Evolutionary conservation across 2,888 invertebrate species (phyloP).

Genomic region (Eristalis arbustorum): DNA sequence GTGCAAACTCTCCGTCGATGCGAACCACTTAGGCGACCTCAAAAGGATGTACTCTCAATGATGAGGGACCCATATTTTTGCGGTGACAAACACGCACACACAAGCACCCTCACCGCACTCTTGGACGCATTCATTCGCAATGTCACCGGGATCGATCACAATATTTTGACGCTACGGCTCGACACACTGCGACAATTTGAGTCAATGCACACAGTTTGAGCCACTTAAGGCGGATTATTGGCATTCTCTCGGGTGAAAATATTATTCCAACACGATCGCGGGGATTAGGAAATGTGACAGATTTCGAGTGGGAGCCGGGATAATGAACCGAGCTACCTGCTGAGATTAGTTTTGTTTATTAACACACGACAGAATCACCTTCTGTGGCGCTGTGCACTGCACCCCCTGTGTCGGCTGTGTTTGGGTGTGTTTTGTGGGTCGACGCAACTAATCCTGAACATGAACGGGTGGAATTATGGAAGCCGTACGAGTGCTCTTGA

Average conservation of each 20-base stretch:
- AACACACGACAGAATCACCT: conserved; percentile 9
- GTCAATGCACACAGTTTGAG: conserved; percentile 31
- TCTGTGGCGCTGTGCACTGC: not conserved
- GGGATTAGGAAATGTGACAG: conserved; percentile 53
- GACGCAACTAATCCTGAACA: conserved; percentile 42
- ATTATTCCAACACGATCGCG: conserved; percentile 13
- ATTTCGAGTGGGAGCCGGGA: conserved; percentile 45
- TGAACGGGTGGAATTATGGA: conserved; percentile 52
- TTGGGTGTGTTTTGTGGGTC: too few relatives aligned
- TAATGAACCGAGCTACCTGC: conserved; percentile 51
- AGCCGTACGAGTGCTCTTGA: conserved; percentile 56
- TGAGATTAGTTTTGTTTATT: conserved; percentile 17
- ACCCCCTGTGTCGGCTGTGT: not conserved
- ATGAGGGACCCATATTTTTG: conserved; percentile 52
- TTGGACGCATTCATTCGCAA: not conserved
- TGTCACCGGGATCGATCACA: not conserved
- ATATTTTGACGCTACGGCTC: not conserved
- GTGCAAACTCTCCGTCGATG: not conserved
- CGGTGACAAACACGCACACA: not conserved
- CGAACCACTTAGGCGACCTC: conserved; percentile 40
- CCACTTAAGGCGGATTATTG: conserved; percentile 56
- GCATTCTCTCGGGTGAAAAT: conserved; percentile 50
- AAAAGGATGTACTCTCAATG: conserved; percentile 23
- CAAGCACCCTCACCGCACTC: not conserved
- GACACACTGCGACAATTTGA: conserved; percentile 25